These are phyloP conservation scores for Tridacna gigas DNA, from an alignment of 2,888 invertebrate genomes.

Conservation along the genomic window DNA sequence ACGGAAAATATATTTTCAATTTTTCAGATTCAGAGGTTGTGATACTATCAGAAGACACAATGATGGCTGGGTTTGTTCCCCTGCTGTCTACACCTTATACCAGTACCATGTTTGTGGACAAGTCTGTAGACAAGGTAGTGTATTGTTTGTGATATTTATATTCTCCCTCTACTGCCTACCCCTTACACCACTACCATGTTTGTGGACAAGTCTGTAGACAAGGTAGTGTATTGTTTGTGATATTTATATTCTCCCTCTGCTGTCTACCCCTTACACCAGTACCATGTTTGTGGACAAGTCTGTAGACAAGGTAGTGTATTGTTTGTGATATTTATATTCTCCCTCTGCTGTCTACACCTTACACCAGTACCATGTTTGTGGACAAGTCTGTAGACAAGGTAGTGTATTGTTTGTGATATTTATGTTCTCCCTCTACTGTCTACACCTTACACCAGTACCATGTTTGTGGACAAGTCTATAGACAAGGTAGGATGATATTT, in stretches of 20 bases:
- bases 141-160: too few relatives aligned
- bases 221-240: too few relatives aligned
- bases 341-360: conserved; percentile 90
- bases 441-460: conserved; percentile 89
- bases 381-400: conserved; percentile 89
- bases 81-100: conserved; percentile 90
- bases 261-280: conserved; percentile 89
- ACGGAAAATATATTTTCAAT: too few relatives aligned
- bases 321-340: too few relatives aligned
- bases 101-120: conserved; percentile 88
- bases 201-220: conserved; percentile 88
- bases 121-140: conserved; percentile 88
- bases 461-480: conserved; percentile 88
- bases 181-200: conserved; percentile 89
- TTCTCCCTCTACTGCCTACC: conserved; percentile 92
- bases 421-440: conserved; percentile 92
- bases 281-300: conserved; percentile 88
- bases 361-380: conserved; percentile 88
- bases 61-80: conserved; percentile 93
- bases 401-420: too few relatives aligned
- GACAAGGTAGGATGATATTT: conserved; percentile 87
- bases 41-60: conserved; percentile 84
- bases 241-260: conserved; percentile 94
- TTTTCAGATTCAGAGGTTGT: conserved; percentile 89
- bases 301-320: conserved; percentile 88